These are phyloP conservation scores for Gymnarchus niloticus DNA, from an alignment of 2,113 vertebrate genomes.

Conservation along the genomic window DNA sequence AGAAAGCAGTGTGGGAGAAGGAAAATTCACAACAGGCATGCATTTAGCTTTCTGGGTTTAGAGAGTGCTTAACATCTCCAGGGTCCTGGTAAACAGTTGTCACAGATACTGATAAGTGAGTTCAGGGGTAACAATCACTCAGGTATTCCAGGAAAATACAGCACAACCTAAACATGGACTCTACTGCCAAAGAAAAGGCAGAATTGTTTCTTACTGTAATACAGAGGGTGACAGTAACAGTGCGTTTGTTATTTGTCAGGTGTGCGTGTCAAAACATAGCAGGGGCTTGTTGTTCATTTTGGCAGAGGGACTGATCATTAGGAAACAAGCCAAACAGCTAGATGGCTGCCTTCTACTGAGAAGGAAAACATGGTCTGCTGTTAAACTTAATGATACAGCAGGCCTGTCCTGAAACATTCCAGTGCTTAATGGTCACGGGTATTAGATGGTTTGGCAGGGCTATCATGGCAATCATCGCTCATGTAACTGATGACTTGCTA, in stretches of 20 bases:
- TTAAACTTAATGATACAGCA: not conserved
- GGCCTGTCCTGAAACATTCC: not conserved
- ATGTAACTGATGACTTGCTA: not conserved
- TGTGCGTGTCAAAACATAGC: constrained; percentile 19
- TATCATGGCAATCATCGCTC: not conserved
- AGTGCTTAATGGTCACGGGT: not conserved
- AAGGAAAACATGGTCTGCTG: not conserved
- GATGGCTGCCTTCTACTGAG: constrained; percentile 11
- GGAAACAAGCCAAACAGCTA: constrained; percentile 15
- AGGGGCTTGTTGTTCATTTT: constrained; percentile 11
- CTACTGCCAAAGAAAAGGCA: not conserved
- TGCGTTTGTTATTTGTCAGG: constrained; percentile 19
- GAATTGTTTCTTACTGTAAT: not conserved
- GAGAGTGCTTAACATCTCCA: constrained; percentile 14
- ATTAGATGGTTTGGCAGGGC: not conserved
- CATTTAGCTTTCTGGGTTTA: constrained; percentile 12
- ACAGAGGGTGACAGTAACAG: not conserved
- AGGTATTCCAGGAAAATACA: not conserved
- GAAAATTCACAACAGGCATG: not conserved
- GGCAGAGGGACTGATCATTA: constrained; percentile 16
- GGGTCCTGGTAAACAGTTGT: not conserved
- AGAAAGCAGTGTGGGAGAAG: not conserved
- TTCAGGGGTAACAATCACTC: not conserved
- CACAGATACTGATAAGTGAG: constrained; percentile 5
- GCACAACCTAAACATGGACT: not conserved